These are phyloP conservation scores for Microcebus jonahi DNA, from an alignment of 2,113 vertebrate species.

Conservation along the genomic window DNA sequence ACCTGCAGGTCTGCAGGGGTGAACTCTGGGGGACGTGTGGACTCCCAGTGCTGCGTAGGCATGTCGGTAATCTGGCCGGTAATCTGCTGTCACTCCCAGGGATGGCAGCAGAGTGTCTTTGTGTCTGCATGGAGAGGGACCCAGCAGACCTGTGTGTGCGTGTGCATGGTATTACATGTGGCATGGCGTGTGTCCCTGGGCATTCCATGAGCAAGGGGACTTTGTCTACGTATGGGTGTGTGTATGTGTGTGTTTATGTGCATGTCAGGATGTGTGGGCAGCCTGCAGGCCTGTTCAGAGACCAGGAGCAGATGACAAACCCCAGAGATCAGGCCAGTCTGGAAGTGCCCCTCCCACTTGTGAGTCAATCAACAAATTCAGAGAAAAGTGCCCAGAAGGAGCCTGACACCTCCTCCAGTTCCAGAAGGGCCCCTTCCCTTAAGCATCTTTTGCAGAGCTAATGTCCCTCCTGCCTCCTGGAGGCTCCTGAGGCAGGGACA, in stretches of 20 bases:
- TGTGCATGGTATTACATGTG: background rate
- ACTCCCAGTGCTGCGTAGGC: background rate
- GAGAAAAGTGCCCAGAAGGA: background rate
- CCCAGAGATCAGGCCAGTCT: background rate
- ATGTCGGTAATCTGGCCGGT: background rate
- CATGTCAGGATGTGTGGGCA: background rate
- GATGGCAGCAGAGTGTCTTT: background rate
- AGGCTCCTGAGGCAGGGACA: background rate
- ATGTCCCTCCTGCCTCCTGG: background rate
- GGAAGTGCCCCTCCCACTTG: background rate
- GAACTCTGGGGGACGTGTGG: background rate
- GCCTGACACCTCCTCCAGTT: background rate
- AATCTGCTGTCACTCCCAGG: background rate
- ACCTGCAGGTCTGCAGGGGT: background rate
- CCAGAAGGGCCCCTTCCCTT: background rate
- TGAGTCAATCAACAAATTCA: background rate
- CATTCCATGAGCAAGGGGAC: background rate
- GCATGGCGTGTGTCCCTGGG: background rate
- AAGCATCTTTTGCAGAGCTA: background rate
- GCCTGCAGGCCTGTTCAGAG: background rate
- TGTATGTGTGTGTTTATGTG: background rate
- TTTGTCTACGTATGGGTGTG: background rate
- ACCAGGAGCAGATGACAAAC: background rate
- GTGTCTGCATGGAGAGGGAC: background rate
- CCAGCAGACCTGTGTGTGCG: background rate